These are phyloP conservation scores for Odontamblyopus lacepedii DNA, from an alignment of 2,797 vertebrate genomes.

Conservation along the genomic window DNA sequence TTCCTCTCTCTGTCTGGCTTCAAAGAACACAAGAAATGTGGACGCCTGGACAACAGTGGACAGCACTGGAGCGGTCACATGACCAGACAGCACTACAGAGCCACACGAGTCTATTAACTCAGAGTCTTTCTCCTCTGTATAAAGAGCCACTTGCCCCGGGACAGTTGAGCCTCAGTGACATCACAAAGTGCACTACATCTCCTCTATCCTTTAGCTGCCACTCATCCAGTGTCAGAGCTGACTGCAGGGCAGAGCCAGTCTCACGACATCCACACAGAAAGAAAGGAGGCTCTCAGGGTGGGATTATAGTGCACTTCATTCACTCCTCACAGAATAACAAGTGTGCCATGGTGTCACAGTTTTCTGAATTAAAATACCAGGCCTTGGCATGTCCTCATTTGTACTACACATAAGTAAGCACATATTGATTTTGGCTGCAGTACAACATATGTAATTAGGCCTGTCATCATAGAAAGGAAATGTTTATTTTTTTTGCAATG, in stretches of 20 bases:
- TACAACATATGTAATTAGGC: not conserved
- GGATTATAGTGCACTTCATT: conserved; percentile 31
- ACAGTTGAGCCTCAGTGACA: conserved; percentile 26
- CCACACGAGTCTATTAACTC: conserved; percentile 26
- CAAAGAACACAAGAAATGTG: conserved; percentile 43
- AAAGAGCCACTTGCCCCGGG: conserved; percentile 38
- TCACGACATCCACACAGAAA: conserved; percentile 26
- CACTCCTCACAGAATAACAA: conserved; percentile 32
- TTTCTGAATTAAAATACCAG: not conserved
- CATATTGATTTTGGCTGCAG: too few relatives aligned
- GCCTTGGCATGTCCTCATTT: not conserved
- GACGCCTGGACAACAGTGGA: not conserved
- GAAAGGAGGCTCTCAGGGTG: conserved; percentile 16
- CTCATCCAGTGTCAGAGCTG: conserved; percentile 25
- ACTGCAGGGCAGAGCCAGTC: conserved; percentile 45
- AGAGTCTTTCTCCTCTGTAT: conserved; percentile 30
- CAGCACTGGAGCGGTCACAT: conserved; percentile 38
- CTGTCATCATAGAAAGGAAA: too few relatives aligned
- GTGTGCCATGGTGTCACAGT: conserved; percentile 10
- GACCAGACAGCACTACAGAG: conserved; percentile 22
- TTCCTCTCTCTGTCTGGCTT: conserved; percentile 40
- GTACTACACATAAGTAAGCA: not conserved
- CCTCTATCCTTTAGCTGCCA: conserved; percentile 31
- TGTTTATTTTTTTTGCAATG: too few relatives aligned
- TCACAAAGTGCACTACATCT: conserved; percentile 28